Percentiles rank a stretch among this genome's conserved stretches.
phyloP scores from a whole-genome alignment of 1,140 invertebrate genomes.

The Pseudachorutes palmiensis region DNA sequence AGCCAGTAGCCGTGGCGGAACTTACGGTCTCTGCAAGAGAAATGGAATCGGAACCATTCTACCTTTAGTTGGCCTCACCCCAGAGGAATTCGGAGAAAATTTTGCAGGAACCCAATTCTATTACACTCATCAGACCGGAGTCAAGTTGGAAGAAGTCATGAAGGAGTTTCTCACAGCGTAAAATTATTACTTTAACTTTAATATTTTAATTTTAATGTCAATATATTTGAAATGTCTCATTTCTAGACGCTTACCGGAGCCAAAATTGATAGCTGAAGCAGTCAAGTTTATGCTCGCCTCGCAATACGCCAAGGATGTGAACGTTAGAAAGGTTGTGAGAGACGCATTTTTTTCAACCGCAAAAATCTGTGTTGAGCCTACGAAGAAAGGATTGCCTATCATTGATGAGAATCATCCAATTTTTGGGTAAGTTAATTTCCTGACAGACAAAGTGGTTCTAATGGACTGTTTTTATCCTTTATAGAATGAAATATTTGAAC shows the following conservation, averaged over 20 bases:
- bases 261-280: constrained; percentile 75
- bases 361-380: constrained; percentile 71
- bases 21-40: constrained; percentile 75
- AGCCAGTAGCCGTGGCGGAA: constrained; percentile 79
- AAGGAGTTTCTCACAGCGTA: constrained; percentile 54
- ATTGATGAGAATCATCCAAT: constrained; percentile 90
- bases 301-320: constrained; percentile 83
- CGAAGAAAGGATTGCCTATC: constrained; percentile 82
- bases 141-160: constrained; percentile 69
- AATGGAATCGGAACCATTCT: constrained; percentile 73
- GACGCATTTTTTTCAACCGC: constrained; percentile 87
- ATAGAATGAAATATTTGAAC: constrained; percentile 82
- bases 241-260: constrained; percentile 48
- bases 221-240: background rate
- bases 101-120: constrained; percentile 92
- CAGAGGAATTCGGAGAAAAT: constrained; percentile 95
- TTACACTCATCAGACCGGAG: constrained; percentile 84
- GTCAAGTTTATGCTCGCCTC: constrained; percentile 89
- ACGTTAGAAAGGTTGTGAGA: constrained; percentile 73
- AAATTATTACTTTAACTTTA: too few species aligned
- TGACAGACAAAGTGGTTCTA: background rate
- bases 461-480: constrained; percentile 38
- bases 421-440: constrained; percentile 48
- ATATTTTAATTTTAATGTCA: constrained; percentile 9
- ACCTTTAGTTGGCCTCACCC: constrained; percentile 86